A percentile compares a stretch with the other conserved stretches of the same genome.
These are phyloP conservation scores for Salvelinus sp. DNA, from an alignment of 2,113 vertebrate species.

Conservation along the genomic window DNA sequence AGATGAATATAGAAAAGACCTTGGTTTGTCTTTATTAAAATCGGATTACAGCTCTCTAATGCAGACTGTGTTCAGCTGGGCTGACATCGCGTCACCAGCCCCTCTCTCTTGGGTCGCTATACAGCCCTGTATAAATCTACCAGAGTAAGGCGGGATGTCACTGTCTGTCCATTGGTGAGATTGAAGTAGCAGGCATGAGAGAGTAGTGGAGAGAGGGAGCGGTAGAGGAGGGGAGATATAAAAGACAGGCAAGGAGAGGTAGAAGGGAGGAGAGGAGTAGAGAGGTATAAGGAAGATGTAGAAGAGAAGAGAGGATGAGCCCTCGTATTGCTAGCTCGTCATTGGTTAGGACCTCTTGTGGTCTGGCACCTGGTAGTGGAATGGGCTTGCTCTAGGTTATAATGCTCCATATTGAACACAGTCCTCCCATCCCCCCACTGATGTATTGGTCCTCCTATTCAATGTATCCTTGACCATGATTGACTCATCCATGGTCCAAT, in stretches of 20 bases:
- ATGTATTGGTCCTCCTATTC: neutral
- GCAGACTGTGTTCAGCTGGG: conserved; percentile 52
- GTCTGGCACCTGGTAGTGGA: neutral
- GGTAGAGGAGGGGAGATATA: conserved; percentile 5
- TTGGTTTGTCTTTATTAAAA: conserved; percentile 76
- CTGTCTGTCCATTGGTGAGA: conserved; percentile 18
- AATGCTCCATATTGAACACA: conserved; percentile 10
- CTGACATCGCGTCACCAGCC: conserved; percentile 40
- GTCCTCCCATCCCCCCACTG: neutral
- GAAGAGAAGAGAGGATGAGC: neutral
- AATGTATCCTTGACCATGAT: neutral
- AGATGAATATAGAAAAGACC: conserved; percentile 70
- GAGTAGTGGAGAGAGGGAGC: neutral
- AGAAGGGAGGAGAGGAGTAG: neutral
- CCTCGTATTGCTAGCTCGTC: neutral
- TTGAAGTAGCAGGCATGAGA: conserved; percentile 5
- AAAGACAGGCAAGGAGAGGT: neutral
- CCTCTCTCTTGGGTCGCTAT: neutral
- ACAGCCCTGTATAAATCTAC: conserved; percentile 58
- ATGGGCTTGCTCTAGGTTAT: neutral
- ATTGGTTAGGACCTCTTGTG: neutral
- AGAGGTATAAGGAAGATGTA: conserved; percentile 5
- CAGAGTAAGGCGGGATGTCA: conserved; percentile 39
- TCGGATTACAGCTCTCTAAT: conserved; percentile 67
- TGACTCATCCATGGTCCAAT: neutral